phyloP scores from a whole-genome alignment of 2,797 vertebrate species.

The Oryzias dopingdopingensis region DNA sequence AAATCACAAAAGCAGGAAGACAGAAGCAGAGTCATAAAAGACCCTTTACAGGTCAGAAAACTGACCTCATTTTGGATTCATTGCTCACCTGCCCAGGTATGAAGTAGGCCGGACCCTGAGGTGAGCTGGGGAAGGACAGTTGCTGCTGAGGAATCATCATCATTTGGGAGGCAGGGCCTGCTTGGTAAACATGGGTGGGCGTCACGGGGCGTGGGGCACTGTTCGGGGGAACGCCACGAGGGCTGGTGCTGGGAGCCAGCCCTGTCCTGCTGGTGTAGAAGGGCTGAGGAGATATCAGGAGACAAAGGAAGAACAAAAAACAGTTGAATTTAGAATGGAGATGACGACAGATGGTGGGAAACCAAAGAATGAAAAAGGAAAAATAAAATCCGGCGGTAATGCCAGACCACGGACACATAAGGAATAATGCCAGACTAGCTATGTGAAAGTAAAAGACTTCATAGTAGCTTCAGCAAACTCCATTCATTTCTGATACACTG shows the following conservation, averaged over 20 bases:
- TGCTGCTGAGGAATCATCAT: slow-evolving; percentile 95
- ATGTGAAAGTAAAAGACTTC: too few relatives aligned
- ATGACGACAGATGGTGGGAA: background rate
- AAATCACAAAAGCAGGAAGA: background rate
- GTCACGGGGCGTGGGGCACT: slow-evolving; percentile 87
- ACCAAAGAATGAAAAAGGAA: background rate
- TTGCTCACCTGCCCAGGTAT: slow-evolving; percentile 87
- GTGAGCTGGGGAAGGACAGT: slow-evolving; percentile 86
- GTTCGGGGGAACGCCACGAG: slow-evolving; percentile 84
- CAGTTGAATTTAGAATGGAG: background rate
- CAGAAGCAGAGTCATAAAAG: background rate
- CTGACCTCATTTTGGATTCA: too few relatives aligned
- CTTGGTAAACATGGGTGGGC: slow-evolving; percentile 89
- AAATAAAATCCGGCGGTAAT: background rate
- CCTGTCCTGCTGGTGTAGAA: slow-evolving; percentile 88
- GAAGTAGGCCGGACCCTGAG: slow-evolving; percentile 88
- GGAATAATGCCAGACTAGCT: too few relatives aligned
- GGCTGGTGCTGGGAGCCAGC: slow-evolving; percentile 84
- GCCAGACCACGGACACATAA: too few relatives aligned
- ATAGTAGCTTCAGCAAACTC: too few relatives aligned
- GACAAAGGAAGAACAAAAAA: slow-evolving; percentile 29
- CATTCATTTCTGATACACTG: too few relatives aligned
- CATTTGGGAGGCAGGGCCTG: slow-evolving; percentile 89
- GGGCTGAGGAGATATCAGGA: slow-evolving; percentile 73
- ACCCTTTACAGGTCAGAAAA: too few relatives aligned